A percentile compares a stretch with the other conserved stretches of the same genome.
phyloP scores from a whole-genome alignment of 2,113 vertebrate genomes.

The Carlito syrichta region DNA sequence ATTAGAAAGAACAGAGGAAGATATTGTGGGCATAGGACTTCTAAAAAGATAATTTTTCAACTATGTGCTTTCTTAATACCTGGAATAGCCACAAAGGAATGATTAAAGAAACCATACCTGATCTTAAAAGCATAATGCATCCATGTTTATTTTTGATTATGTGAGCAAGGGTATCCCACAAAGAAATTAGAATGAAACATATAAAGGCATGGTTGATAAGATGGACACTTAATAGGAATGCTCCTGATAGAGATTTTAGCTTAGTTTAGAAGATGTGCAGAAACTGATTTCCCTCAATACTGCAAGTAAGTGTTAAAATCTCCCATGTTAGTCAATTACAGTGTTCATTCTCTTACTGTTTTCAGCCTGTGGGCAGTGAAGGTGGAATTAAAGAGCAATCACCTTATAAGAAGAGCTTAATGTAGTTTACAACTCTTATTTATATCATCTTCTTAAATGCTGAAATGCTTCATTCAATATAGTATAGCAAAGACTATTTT shows the following conservation, averaged over 20 bases:
- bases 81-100: constrained; percentile 38
- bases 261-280: constrained; percentile 53
- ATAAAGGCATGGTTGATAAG: constrained; percentile 60
- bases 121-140: constrained; percentile 47
- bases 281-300: constrained; percentile 75
- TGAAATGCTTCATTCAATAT: constrained; percentile 70
- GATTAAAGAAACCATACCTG: constrained; percentile 23
- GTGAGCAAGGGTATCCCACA: constrained; percentile 37
- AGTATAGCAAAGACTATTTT: constrained; percentile 62
- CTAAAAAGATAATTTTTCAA: constrained; percentile 55
- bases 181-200: constrained; percentile 66
- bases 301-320: constrained; percentile 60
- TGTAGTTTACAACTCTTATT: constrained; percentile 68
- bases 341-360: constrained; percentile 55
- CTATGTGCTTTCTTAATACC: constrained; percentile 31
- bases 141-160: constrained; percentile 50
- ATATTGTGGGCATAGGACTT: constrained; percentile 16
- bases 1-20: not conserved
- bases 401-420: constrained; percentile 65
- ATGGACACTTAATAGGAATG: constrained; percentile 65
- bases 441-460: constrained; percentile 70
- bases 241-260: constrained; percentile 62
- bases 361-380: constrained; percentile 62
- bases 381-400: constrained; percentile 69
- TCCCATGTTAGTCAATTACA: constrained; percentile 64